These are phyloP conservation scores for Mastigias papua DNA, from an alignment of 30 jellyfish, hydroid and myxozoan genomes.

Conservation along the genomic window DNA sequence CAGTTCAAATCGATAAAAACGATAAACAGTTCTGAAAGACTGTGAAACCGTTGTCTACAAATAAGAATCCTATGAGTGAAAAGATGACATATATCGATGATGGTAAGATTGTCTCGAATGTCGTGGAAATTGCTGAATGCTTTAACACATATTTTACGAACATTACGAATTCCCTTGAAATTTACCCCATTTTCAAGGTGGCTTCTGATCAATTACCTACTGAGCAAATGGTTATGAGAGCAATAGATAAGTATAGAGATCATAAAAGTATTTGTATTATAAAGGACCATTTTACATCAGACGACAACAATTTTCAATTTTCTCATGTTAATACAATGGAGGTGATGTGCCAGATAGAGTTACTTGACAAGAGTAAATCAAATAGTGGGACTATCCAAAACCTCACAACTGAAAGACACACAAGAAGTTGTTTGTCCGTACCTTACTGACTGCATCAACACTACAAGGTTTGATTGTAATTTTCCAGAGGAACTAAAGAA, in stretches of 20 bases:
- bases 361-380: constrained; percentile 18
- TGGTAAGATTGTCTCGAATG: constrained; percentile 26
- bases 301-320: not conserved
- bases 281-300: not conserved
- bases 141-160: not conserved
- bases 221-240: constrained; percentile 9
- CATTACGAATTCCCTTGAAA: constrained; percentile 12
- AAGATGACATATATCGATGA: constrained; percentile 13
- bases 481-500: constrained; percentile 33
- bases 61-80: constrained; percentile 33
- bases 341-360: not conserved
- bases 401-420: not conserved
- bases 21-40: no score
- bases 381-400: constrained; percentile 30
- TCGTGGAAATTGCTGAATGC: constrained; percentile 1
- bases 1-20: no score
- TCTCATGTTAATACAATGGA: not conserved
- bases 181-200: not conserved
- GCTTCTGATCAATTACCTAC: not conserved
- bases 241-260: constrained; percentile 17
- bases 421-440: constrained; percentile 31
- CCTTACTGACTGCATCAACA: constrained; percentile 38
- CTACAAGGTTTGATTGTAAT: constrained; percentile 16
- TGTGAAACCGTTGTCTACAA: constrained; percentile 15
- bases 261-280: not conserved